These are phyloP conservation scores for Mayetiola destructor DNA, from an alignment of 2,888 invertebrate genomes.

Conservation along the genomic window DNA sequence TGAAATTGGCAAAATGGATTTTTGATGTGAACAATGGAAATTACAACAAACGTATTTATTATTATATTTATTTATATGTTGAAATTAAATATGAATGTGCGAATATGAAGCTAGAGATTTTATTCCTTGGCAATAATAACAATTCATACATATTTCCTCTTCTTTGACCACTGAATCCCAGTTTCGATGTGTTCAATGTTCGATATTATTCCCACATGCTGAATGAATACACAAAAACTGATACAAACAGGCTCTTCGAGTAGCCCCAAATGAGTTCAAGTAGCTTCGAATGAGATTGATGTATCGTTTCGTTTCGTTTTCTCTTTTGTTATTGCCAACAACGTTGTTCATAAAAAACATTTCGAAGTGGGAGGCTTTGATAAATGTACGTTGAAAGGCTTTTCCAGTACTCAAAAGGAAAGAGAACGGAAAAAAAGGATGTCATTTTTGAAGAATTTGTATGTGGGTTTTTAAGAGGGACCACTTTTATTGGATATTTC, in stretches of 20 bases:
- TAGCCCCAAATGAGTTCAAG: not conserved
- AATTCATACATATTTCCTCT: not conserved
- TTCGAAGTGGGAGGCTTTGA: too few species aligned
- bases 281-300: not conserved
- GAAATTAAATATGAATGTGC: slow-evolving; percentile 13
- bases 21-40: too few species aligned
- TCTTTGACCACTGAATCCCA: not conserved
- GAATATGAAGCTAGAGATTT: slow-evolving; percentile 7
- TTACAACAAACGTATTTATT: too few species aligned
- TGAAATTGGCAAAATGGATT: too few species aligned
- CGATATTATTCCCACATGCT: too few species aligned
- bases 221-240: too few species aligned
- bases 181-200: too few species aligned
- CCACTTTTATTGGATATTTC: slow-evolving; percentile 10
- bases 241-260: not conserved
- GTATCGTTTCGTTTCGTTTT: slow-evolving; percentile 6
- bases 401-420: not conserved
- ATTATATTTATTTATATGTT: slow-evolving; percentile 5
- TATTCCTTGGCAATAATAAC: slow-evolving; percentile 4
- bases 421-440: not conserved
- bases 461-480: not conserved
- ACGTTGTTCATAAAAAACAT: too few species aligned
- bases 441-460: not conserved
- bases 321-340: not conserved
- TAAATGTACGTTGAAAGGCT: not conserved